Conservation (phyloP, 2,888 invertebrate species). For the Sturmia bella region DNA sequence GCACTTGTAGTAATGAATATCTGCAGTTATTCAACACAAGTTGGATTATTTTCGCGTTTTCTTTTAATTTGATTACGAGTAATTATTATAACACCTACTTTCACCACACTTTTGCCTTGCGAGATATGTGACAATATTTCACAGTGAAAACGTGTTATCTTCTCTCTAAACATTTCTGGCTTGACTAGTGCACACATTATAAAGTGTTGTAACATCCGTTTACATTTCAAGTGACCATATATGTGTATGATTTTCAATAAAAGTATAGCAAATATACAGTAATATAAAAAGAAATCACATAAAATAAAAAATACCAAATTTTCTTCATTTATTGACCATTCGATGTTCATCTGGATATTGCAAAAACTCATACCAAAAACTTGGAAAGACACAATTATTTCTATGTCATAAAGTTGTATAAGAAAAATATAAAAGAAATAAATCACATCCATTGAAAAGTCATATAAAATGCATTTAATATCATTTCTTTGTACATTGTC, state of each 20-base stretch:
- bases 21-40: no score
- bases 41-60: no score
- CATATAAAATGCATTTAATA: conserved; percentile 22
- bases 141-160: no score
- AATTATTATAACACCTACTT: no score
- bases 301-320: conserved; percentile 25
- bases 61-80: no score
- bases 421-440: conserved; percentile 21
- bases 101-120: no score
- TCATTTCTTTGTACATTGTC: conserved; percentile 36
- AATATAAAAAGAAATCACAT: conserved; percentile 1
- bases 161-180: no score
- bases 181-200: no score
- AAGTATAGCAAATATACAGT: not conserved
- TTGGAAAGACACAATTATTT: not conserved
- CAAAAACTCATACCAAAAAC: not conserved
- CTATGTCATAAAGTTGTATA: conserved; percentile 28
- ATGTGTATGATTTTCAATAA: conserved; percentile 50
- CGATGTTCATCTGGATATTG: conserved; percentile 11
- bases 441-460: conserved; percentile 23
- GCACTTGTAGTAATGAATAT: no score
- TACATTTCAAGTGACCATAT: no score
- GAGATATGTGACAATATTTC: no score
- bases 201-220: no score
- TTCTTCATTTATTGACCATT: conserved; percentile 49